phyloP scores from a whole-genome alignment of 2,888 invertebrate genomes.

The Hedychridium roseum region DNA sequence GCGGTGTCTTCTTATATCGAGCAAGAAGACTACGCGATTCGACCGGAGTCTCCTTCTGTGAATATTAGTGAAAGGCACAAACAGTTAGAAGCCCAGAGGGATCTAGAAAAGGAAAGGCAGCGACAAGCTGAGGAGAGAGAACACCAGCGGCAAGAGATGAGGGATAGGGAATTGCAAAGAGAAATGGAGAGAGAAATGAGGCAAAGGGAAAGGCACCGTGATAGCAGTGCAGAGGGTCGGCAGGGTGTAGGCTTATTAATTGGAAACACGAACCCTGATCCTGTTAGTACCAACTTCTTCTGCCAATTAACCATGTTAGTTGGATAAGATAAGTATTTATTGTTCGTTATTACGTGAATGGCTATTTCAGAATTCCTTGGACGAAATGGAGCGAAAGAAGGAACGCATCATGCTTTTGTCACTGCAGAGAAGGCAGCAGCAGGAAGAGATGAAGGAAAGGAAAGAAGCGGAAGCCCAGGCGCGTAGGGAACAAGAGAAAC shows the following conservation, averaged over 20 bases:
- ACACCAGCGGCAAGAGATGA: constrained; percentile 54
- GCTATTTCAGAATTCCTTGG: constrained; percentile 75
- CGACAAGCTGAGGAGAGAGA: constrained; percentile 58
- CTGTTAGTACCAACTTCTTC: constrained; percentile 65
- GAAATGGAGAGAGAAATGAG: constrained; percentile 61
- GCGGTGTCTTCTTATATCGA: constrained; percentile 54
- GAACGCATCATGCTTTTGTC: constrained; percentile 91
- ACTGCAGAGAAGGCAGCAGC: constrained; percentile 87
- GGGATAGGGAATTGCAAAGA: constrained; percentile 56
- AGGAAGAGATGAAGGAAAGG: constrained; percentile 84
- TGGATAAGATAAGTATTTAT: neutral
- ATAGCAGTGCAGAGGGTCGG: constrained; percentile 43
- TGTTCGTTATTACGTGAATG: neutral
- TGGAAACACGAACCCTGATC: constrained; percentile 73
- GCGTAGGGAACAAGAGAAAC: constrained; percentile 78
- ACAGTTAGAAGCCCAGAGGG: constrained; percentile 64
- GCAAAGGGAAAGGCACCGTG: constrained; percentile 52
- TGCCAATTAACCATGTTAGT: too few relatives aligned
- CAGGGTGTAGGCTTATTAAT: constrained; percentile 70
- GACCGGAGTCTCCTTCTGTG: constrained; percentile 48
- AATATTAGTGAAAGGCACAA: constrained; percentile 57
- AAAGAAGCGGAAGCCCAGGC: constrained; percentile 85
- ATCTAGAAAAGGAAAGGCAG: constrained; percentile 57
- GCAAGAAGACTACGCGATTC: constrained; percentile 49
- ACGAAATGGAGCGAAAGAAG: constrained; percentile 93